Conservation (phyloP, 2,113 vertebrate genomes). For the Lagenorhynchus albirostris region DNA sequence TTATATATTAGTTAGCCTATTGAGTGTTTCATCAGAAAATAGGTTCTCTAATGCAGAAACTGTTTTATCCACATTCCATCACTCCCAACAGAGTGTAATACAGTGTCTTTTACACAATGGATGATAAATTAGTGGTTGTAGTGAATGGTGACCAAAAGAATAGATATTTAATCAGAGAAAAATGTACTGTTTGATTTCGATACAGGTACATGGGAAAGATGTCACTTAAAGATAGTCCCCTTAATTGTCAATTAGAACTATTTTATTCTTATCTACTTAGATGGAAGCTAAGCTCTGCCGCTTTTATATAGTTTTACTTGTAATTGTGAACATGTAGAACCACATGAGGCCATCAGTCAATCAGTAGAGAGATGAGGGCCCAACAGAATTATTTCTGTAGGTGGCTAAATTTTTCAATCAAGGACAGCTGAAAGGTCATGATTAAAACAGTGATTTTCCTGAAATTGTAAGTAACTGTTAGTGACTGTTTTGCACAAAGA, state of each 20-base stretch:
- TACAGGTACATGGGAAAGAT: constrained; percentile 50
- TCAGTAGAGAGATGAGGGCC: constrained; percentile 77
- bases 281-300: constrained; percentile 74
- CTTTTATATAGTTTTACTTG: constrained; percentile 82
- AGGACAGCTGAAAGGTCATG: constrained; percentile 87
- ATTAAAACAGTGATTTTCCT: constrained; percentile 86
- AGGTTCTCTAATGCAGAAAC: constrained; percentile 43
- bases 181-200: constrained; percentile 59
- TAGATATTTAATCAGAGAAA: constrained; percentile 59
- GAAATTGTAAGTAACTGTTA: constrained; percentile 84
- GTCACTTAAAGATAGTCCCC: constrained; percentile 53
- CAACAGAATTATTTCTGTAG: constrained; percentile 84
- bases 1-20: constrained; percentile 19
- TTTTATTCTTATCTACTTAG: constrained; percentile 71
- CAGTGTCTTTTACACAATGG: constrained; percentile 64
- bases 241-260: constrained; percentile 63
- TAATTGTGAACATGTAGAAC: constrained; percentile 81
- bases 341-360: constrained; percentile 83
- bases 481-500: constrained; percentile 84
- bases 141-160: constrained; percentile 51
- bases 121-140: constrained; percentile 63
- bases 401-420: constrained; percentile 87
- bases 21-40: constrained; percentile 48
- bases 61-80: constrained; percentile 35
- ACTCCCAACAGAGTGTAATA: constrained; percentile 40